A percentile compares a stretch with the other conserved stretches of the same genome.
These are phyloP conservation scores for Craterocephalus amniculus DNA, from an alignment of 2,797 vertebrate species.

Conservation along the genomic window DNA sequence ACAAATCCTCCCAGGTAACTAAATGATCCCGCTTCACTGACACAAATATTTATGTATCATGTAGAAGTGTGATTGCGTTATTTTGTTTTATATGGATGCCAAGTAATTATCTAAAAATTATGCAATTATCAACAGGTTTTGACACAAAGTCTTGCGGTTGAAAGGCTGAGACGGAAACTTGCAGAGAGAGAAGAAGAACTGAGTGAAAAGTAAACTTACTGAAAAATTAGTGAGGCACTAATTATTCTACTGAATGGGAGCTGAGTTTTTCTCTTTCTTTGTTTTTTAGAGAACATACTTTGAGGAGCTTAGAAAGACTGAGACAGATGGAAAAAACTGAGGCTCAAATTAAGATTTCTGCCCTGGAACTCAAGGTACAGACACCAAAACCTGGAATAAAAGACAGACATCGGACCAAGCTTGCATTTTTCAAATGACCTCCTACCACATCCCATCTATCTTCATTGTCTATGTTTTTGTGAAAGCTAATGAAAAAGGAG, in stretches of 20 bases:
- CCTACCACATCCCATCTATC: background rate
- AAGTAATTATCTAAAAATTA: background rate
- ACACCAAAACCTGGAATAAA: background rate
- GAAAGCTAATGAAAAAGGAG: slow-evolving; percentile 55
- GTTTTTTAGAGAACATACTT: slow-evolving; percentile 62
- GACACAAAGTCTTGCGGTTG: slow-evolving; percentile 61
- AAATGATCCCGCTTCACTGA: slow-evolving; percentile 12
- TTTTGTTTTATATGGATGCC: background rate
- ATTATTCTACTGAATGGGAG: background rate
- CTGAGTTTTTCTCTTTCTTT: background rate
- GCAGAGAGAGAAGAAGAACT: slow-evolving; percentile 68
- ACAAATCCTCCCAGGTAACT: slow-evolving; percentile 60
- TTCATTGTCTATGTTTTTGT: slow-evolving; percentile 2
- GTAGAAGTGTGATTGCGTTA: background rate
- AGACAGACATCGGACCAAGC: background rate
- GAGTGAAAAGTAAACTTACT: slow-evolving; percentile 66
- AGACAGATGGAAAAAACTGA: slow-evolving; percentile 61
- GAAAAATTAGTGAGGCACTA: background rate
- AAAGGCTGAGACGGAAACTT: slow-evolving; percentile 69
- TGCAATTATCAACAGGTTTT: slow-evolving; percentile 45
- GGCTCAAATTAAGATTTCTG: slow-evolving; percentile 62
- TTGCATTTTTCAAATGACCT: background rate
- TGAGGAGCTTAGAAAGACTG: slow-evolving; percentile 57
- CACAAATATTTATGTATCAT: slow-evolving; percentile 6
- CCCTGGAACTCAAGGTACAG: slow-evolving; percentile 70